Conservation (phyloP, 2,888 invertebrate genomes). For the Nomada flava region DNA sequence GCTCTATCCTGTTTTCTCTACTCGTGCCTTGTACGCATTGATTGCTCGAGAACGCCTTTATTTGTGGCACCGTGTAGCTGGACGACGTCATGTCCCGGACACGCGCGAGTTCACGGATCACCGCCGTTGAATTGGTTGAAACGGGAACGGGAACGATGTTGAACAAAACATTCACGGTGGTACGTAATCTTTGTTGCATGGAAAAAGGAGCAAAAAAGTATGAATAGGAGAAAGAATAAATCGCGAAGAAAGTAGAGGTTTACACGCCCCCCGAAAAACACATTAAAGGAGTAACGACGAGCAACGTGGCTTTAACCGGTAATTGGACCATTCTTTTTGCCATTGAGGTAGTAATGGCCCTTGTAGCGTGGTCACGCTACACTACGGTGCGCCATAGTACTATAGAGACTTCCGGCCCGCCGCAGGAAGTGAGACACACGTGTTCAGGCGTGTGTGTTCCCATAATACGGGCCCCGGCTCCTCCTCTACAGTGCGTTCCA, state of each 20-base stretch:
- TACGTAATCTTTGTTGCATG: not conserved
- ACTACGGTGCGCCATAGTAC: slow-evolving; percentile 80
- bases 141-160: not conserved
- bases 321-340: slow-evolving; percentile 78
- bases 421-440: slow-evolving; percentile 83
- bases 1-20: slow-evolving; percentile 33
- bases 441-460: slow-evolving; percentile 80
- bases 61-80: slow-evolving; percentile 7
- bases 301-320: slow-evolving; percentile 71
- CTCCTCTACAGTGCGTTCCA: slow-evolving; percentile 66
- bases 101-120: not conserved
- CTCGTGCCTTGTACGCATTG: slow-evolving; percentile 37
- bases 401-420: slow-evolving; percentile 83
- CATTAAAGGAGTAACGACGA: slow-evolving; percentile 61
- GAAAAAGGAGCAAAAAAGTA: not conserved
- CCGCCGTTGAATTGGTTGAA: not conserved
- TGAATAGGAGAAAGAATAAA: not conserved
- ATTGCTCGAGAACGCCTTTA: slow-evolving; percentile 27
- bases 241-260: slow-evolving; percentile 13
- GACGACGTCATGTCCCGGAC: not conserved
- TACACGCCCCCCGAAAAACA: slow-evolving; percentile 42
- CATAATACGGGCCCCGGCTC: slow-evolving; percentile 75
- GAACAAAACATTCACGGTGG: not conserved
- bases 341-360: slow-evolving; percentile 80
- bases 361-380: slow-evolving; percentile 81